phyloP scores from a whole-genome alignment of 2,888 invertebrate species.

The Diadegma fenestrale region DNA sequence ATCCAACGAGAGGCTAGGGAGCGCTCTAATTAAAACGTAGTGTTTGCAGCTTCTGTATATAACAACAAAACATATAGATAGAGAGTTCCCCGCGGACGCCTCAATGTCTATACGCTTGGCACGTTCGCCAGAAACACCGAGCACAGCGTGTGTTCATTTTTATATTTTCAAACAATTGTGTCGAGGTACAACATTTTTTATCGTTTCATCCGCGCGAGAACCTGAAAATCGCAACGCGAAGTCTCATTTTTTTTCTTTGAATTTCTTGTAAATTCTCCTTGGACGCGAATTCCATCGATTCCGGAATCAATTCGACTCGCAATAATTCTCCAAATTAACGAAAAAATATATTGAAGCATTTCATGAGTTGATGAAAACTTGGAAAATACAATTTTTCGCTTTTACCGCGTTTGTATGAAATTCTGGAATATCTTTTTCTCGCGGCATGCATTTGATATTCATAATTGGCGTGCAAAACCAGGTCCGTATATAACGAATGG shows the following conservation, averaged over 20 bases:
- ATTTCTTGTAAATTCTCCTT: not conserved
- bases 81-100: slow-evolving; percentile 1
- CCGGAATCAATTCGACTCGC: too few species aligned
- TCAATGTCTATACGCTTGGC: slow-evolving; percentile 11
- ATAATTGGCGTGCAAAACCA: slow-evolving; percentile 75
- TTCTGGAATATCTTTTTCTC: slow-evolving; percentile 13
- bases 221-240: not conserved
- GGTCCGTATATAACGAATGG: slow-evolving; percentile 75
- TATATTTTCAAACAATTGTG: not conserved
- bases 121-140: slow-evolving; percentile 12
- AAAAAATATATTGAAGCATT: not conserved
- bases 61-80: slow-evolving; percentile 13
- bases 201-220: not conserved
- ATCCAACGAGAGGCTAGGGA: slow-evolving; percentile 35
- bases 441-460: slow-evolving; percentile 74
- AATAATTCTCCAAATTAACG: not conserved
- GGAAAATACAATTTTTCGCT: slow-evolving; percentile 23
- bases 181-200: not conserved
- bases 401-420: too few species aligned
- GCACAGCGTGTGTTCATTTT: not conserved
- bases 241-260: not conserved
- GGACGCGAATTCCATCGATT: not conserved
- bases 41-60: slow-evolving; percentile 14
- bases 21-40: slow-evolving; percentile 60
- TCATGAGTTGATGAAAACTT: not conserved